Conservation (phyloP, 2,797 vertebrate species). For the Saxicola maurus region DNA sequence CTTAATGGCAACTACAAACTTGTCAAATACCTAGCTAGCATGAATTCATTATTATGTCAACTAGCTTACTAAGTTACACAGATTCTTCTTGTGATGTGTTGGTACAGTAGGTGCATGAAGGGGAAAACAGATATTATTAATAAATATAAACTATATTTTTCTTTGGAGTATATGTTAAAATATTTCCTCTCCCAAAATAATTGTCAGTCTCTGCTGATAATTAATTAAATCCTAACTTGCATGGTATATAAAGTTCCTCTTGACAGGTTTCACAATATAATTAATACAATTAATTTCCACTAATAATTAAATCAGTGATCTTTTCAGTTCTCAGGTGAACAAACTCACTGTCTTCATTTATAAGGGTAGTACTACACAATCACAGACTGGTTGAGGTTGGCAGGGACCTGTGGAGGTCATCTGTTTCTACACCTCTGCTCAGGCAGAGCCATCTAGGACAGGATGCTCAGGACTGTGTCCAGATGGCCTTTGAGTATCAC, state of each 20-base stretch:
- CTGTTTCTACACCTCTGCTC: not conserved
- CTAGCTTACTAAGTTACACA: not conserved
- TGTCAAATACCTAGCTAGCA: not conserved
- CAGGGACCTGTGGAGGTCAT: not conserved
- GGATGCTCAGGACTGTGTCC: accelerated
- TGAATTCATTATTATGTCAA: not conserved
- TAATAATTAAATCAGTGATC: not conserved
- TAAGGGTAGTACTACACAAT: not conserved
- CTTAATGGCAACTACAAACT: not conserved
- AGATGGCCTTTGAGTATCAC: not conserved
- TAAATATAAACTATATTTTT: not conserved
- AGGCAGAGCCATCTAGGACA: not conserved
- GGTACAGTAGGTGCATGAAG: not conserved
- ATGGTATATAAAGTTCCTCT: not conserved
- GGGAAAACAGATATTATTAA: not conserved
- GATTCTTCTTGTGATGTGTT: not conserved
- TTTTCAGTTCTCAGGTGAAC: not conserved
- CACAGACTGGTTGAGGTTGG: not conserved
- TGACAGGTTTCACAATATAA: not conserved
- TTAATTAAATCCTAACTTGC: not conserved
- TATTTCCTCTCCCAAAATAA: not conserved
- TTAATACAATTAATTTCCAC: too few relatives aligned
- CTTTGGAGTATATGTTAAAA: not conserved
- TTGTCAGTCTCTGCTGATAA: not conserved
- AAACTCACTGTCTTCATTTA: not conserved